A percentile compares a stretch with the other conserved stretches of the same genome.
phyloP scores from a whole-genome alignment of 2,113 vertebrate species.

The Edolisoma coerulescens region DNA sequence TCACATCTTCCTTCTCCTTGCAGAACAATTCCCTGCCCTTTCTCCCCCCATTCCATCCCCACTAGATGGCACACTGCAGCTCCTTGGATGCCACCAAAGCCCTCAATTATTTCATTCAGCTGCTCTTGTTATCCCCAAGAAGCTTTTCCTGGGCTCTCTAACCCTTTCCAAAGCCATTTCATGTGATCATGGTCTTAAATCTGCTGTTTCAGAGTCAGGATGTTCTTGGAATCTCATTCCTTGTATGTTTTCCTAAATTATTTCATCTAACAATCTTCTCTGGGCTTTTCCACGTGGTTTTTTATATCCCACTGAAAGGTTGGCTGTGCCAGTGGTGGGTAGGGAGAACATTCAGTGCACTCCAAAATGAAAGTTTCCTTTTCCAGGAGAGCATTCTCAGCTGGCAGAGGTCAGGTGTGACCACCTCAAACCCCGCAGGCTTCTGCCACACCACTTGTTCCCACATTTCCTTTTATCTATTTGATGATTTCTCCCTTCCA shows the following conservation, averaged over 20 bases:
- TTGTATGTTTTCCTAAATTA: background rate
- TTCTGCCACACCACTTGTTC: background rate
- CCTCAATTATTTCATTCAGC: background rate
- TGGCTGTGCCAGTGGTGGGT: background rate
- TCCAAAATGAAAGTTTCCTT: background rate
- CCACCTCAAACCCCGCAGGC: background rate
- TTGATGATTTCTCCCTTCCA: background rate
- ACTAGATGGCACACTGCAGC: conserved; percentile 38
- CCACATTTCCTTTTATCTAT: background rate
- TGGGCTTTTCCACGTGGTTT: accelerated
- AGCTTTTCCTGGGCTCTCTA: background rate
- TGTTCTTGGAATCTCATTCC: background rate
- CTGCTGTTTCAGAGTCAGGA: background rate
- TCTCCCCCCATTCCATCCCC: background rate
- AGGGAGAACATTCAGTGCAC: background rate
- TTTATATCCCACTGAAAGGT: background rate
- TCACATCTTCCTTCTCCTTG: background rate
- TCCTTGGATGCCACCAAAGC: background rate
- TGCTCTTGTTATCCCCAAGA: background rate
- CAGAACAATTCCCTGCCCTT: background rate
- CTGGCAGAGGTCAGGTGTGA: background rate
- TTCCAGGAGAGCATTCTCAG: background rate
- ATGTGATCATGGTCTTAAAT: accelerated
- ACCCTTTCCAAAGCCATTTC: background rate
- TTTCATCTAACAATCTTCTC: background rate